A percentile compares a stretch with the other conserved stretches of the same genome.
Evolutionary conservation across 2,888 invertebrate species (phyloP).

Genomic region (Chymomyza caudatula): DNA sequence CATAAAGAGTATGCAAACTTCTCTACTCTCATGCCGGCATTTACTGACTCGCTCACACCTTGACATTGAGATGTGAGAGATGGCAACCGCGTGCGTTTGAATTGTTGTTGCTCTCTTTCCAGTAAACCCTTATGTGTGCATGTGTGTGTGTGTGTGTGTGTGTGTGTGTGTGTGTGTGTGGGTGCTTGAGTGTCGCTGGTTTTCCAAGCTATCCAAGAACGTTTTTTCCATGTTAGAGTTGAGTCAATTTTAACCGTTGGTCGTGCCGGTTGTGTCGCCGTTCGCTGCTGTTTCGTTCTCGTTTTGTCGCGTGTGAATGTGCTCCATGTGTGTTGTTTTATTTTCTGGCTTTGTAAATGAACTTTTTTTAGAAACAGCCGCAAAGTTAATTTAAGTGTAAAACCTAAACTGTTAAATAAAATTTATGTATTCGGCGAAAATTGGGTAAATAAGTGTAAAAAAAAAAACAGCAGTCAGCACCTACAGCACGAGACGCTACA

Average conservation of each 20-base stretch:
- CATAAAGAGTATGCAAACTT: neutral
- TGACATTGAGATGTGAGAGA: conserved; percentile 48
- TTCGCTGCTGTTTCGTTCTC: conserved; percentile 14
- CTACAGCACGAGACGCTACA: conserved; percentile 35
- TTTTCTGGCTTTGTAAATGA: conserved; percentile 8
- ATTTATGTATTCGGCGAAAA: neutral
- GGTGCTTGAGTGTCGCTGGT: conserved; percentile 4
- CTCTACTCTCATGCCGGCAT: conserved; percentile 33
- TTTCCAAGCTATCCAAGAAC: neutral
- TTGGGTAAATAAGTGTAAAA: neutral
- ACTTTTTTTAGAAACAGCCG: neutral
- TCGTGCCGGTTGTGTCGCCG: conserved; percentile 46
- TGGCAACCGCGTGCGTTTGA: conserved; percentile 24
- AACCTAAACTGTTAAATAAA: neutral
- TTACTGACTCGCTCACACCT: conserved; percentile 46
- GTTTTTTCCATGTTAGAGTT: neutral
- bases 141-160: neutral
- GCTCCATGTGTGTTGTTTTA: conserved; percentile 19
- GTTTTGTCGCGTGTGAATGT: conserved; percentile 38
- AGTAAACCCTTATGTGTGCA: conserved; percentile 8
- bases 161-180: neutral
- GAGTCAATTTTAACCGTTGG: conserved; percentile 54
- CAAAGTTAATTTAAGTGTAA: conserved; percentile 17
- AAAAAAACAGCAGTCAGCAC: neutral
- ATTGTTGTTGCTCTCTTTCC: conserved; percentile 33